Base-by-base conservation (phyloP, 35 echinoderm and acorn worm species). In the Ophioderma brevispina region DNA sequence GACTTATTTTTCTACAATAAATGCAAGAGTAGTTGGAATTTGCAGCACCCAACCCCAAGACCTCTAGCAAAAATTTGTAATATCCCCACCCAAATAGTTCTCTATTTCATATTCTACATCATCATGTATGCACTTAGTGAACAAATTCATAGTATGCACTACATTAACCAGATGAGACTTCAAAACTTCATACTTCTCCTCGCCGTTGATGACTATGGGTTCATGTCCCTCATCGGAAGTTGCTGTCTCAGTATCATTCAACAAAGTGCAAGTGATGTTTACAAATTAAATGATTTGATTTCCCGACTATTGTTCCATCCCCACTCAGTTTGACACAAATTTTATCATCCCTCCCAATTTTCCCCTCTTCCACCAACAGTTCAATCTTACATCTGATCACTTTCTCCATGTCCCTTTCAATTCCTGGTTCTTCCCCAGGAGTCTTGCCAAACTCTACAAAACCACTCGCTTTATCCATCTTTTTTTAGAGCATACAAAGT, bases 241-340 rank as follows among this genome's bases (percentile, higher is more conserved):
- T 6, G 59, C 82, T 25, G 33, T 85, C 13, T 63, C 18, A 30
- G 23, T 4, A 35, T 85, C 82, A 31, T 85, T 85, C 8, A 85
- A 55, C 6, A 85, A 35, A 35, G 52, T 36, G 34, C 41, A 49
- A 34, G 43, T 64, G 14, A 85, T 37, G 35, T 85, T 85, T 13
- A 85, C 82, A 64, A 85, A n/a, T n/a, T n/a, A n/a, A 4, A 85
- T 42, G 42, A 25, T 42, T 77, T 23, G 25, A n/a, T 36, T 87
- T 78, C 25, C 85, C 85, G 77, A 87, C 85, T 35, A 77, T 38
- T 21, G 85, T 77, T 28, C 85, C 85, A 87, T 87, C 85, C 39
- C 85, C 85, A 77, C 59, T 87, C 18, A 87, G 33, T 34, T 87
- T 87, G 5, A 77, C 28, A 30, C 28, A 25, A 15, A 70, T 25